Evolutionary conservation across 2,797 vertebrate species (phyloP), one percentile per base, ranked within the genome.

Genomic region (Anguilla anguilla): DNA sequence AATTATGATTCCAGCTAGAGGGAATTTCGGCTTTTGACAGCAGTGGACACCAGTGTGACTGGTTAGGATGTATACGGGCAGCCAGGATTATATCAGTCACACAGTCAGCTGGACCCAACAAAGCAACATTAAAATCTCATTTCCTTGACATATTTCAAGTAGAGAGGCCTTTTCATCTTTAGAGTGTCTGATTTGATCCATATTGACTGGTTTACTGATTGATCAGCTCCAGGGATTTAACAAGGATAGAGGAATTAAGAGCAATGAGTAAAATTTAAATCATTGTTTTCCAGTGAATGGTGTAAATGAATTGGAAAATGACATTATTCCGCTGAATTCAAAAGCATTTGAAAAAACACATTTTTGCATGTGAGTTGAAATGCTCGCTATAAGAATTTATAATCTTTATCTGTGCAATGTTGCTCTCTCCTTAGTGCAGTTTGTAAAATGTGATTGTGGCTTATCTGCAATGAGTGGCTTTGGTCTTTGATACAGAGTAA

Each of bases 91-190:
- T 6, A 94, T 95, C 93, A 93, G 93, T 94, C 94, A 92, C 88
- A 79, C 90, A 87, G 92, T 92, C 91, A 84, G 91, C 91, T 88
- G 92, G 92, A 92, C 90, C 90, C 91, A 90, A 93, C 93, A 86
- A 87, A 92, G 90, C 92, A 92, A 91, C 92, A 92, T 93, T 94
- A 95, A 95, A 95, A 94, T 93, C 92, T 91, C 90, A 93, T 95
- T 94, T 94, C 91, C 92, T 89, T 88, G 89, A 91, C 92, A 86
- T 91, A 88, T 92, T 91, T 92, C 61, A 83, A 85, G 81, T 91
- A 90, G 92, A 93, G 90, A 92, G 92, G 93, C 91, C 92, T 90
- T 89, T 92, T 81, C 3, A 28, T 82, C 46, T 67, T 67, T 67
- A 46, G 31, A 46, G 51, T 15, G 46, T 53, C 82, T 55, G 82